Base-by-base conservation (phyloP, 2,113 vertebrate species). In the Psilopogon haemacephalus region DNA sequence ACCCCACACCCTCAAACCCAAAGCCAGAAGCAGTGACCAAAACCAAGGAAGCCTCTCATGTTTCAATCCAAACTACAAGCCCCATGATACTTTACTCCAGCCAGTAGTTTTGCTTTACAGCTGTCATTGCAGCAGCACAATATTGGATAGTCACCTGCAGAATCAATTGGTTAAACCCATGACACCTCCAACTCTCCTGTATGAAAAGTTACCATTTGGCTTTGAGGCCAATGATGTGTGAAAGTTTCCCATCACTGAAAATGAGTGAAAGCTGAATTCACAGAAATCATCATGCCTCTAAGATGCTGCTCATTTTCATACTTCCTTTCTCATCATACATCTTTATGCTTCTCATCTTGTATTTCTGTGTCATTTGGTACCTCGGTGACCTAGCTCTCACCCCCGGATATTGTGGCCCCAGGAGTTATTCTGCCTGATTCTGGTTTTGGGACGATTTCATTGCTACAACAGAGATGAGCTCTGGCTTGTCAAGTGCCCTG, bases 321-420 rank as follows among this genome's bases (percentile, higher is more conserved):
- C 33, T 33, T 68, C 11, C 5, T 3, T 11, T 84, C 54, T 69
- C 46, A 56, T 10, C 8, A 9, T 18, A 20, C 12, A 9, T 30
- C 19, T 71, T 94, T 64, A 12, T 17, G 6, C n/a, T n/a, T 68
- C 33, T 82, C 3, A 0, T 26, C 33, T 17, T 40, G 17, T 0
- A 2, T 33, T 77, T 80, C 32, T 59, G 4, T 37, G 33, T 46
- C 32, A 38, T 63, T 91, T 74, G 28, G 6, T 82, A 67, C 37
- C 37, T 86, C 37, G 26, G n/a, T 42, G 37, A 86, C 30, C 35
- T 67, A 65, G 40, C 40, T 77, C 30, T 70, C 55, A 37, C 11
- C 52, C 24, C 13, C 20, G n/a, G 62, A 48, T 12, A 73, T 1
- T 0, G 0, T 54, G 50, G 6, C 6, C 18, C 11, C 21, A 19